A percentile compares a stretch with the other conserved stretches of the same genome.
Conservation (phyloP, 2,797 vertebrate species). For the Lacerta bilineata region DNA sequence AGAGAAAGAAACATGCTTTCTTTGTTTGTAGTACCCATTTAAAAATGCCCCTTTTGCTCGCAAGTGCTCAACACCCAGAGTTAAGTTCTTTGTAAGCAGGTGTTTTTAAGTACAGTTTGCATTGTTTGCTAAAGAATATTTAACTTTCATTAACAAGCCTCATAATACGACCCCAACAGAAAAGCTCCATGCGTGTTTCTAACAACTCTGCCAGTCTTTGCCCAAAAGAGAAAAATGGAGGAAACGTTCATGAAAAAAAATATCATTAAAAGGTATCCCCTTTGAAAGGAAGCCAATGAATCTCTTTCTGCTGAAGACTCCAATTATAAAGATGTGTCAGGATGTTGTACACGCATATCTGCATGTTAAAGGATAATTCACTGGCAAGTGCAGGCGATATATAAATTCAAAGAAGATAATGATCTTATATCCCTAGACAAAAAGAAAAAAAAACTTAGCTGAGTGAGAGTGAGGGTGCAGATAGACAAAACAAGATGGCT, state of each 20-base stretch:
- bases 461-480: conserved; percentile 42
- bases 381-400: conserved; percentile 48
- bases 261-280: conserved; percentile 46
- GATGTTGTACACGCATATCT: background rate
- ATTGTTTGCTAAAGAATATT: conserved; percentile 60
- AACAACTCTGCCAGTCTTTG: conserved; percentile 51
- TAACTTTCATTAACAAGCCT: conserved; percentile 67
- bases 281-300: conserved; percentile 61
- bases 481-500: background rate
- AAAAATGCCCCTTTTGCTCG: conserved; percentile 50
- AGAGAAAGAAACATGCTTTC: conserved; percentile 38
- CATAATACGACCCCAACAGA: conserved; percentile 58
- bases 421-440: conserved; percentile 45
- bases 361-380: conserved; percentile 40
- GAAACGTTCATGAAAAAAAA: background rate
- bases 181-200: conserved; percentile 67
- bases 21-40: conserved; percentile 53
- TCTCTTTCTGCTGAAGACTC: conserved; percentile 55
- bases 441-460: conserved; percentile 13
- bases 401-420: conserved; percentile 40
- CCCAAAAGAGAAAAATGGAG: conserved; percentile 59
- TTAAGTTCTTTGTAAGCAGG: conserved; percentile 67
- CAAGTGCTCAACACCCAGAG: conserved; percentile 23
- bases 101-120: conserved; percentile 67
- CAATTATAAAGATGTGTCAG: conserved; percentile 10